Conservation (phyloP, 2,113 vertebrate genomes). For the Phalacrocorax carbo region DNA sequence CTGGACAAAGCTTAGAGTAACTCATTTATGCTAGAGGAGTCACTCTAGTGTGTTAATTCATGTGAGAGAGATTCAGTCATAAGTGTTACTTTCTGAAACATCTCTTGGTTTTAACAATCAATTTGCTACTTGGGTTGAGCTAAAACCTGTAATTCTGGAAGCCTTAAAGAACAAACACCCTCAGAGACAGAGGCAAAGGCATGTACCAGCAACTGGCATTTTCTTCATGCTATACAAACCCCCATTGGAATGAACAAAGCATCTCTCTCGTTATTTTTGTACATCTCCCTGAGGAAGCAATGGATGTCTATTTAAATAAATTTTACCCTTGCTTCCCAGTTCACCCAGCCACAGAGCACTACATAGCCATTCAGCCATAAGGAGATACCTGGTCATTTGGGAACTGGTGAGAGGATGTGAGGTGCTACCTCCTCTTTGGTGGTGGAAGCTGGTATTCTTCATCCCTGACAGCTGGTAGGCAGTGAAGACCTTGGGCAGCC, state of each 20-base stretch:
- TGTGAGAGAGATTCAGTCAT: background rate
- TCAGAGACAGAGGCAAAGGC: background rate
- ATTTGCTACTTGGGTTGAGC: background rate
- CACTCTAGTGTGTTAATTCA: background rate
- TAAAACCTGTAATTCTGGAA: background rate
- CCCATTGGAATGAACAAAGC: background rate
- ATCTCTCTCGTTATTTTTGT: background rate
- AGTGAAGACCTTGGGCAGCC: background rate
- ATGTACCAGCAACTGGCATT: background rate
- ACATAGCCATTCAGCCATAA: fast-evolving
- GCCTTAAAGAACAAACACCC: background rate
- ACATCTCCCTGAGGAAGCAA: background rate
- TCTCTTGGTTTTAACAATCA: background rate
- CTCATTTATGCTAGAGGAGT: background rate
- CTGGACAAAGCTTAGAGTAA: background rate
- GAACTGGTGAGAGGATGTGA: background rate
- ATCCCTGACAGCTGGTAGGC: background rate
- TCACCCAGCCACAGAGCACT: background rate
- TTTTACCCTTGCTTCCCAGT: background rate
- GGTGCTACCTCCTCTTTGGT: background rate
- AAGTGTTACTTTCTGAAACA: background rate
- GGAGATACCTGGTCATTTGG: background rate
- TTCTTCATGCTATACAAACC: background rate
- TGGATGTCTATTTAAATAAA: background rate
- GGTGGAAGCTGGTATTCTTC: background rate